phyloP scores from a whole-genome alignment of 2,113 vertebrate genomes.

The Semicossyphus pulcher region DNA sequence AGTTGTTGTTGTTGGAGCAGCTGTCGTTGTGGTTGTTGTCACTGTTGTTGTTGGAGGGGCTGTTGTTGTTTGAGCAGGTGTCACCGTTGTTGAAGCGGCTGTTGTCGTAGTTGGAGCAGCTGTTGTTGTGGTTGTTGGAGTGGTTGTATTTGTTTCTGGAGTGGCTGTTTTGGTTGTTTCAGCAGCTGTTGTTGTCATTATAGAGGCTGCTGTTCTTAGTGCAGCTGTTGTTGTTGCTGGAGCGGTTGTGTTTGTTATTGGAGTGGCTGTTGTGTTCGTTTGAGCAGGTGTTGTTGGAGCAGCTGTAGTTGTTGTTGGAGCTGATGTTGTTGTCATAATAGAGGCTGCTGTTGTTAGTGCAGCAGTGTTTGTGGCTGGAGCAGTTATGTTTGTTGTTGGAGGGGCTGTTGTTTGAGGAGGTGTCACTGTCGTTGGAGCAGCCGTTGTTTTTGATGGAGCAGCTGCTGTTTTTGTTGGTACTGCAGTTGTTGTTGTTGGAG shows the following conservation, averaged over 20 bases:
- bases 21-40: too few species aligned
- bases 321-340: neutral
- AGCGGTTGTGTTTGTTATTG: neutral
- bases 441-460: too few species aligned
- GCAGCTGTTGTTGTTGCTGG: too few species aligned
- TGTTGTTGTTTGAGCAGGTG: too few species aligned
- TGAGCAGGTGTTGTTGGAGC: too few species aligned
- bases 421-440: neutral
- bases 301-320: too few species aligned
- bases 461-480: too few species aligned
- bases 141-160: too few species aligned
- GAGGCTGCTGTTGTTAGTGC: neutral
- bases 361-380: neutral
- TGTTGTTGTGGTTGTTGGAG: neutral
- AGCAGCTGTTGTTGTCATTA: neutral
- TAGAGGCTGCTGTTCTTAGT: neutral
- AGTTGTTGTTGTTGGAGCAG: too few species aligned
- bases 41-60: too few species aligned
- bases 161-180: neutral
- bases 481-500: too few species aligned
- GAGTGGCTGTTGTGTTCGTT: neutral
- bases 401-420: neutral
- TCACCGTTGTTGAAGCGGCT: fast-evolving
- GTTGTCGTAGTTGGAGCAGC: too few species aligned
- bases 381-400: neutral